Percentiles rank a stretch among this genome's conserved stretches.
Conservation (phyloP, 2,113 vertebrate species). For the Hippocampus zosterae region DNA sequence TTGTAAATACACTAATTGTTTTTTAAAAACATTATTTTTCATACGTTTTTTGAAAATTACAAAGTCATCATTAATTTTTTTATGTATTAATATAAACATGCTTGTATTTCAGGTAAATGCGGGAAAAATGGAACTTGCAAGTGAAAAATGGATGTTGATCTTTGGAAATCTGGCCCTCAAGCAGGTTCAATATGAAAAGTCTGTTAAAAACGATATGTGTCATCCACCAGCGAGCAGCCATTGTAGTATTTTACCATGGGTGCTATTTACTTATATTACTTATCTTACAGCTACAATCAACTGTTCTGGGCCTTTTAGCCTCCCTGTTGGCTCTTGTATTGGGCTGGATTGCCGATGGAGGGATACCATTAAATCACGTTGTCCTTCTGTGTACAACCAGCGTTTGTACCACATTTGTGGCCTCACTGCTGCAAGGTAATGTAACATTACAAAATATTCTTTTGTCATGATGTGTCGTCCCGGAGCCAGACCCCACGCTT, state of each 20-base stretch:
- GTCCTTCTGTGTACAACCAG: slow-evolving; percentile 84
- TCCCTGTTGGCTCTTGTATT: slow-evolving; percentile 78
- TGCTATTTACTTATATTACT: not conserved
- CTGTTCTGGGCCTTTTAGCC: slow-evolving; percentile 88
- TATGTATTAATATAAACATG: not conserved
- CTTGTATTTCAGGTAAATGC: slow-evolving; percentile 78
- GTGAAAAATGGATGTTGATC: slow-evolving; percentile 79
- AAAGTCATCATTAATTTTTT: too few species aligned
- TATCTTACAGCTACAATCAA: slow-evolving; percentile 83
- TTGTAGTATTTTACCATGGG: not conserved
- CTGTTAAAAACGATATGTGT: not conserved
- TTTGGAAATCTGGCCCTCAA: slow-evolving; percentile 86
- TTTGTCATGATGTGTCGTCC: too few species aligned
- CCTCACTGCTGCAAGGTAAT: slow-evolving; percentile 84
- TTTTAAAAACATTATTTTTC: too few species aligned
- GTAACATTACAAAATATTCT: not conserved
- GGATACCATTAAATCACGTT: slow-evolving; percentile 71
- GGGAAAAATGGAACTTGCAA: slow-evolving; percentile 78
- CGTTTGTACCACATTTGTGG: slow-evolving; percentile 80
- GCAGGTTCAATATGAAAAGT: slow-evolving; percentile 72
- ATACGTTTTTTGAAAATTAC: too few species aligned
- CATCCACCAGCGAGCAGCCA: not conserved
- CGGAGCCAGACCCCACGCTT: too few species aligned
- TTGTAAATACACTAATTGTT: too few species aligned
- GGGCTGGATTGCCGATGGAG: slow-evolving; percentile 75